Evolutionary conservation across 1,140 invertebrate species (phyloP), one percentile per base, ranked within the genome.

Genomic region (Pogonomyrmex barbatus): DNA sequence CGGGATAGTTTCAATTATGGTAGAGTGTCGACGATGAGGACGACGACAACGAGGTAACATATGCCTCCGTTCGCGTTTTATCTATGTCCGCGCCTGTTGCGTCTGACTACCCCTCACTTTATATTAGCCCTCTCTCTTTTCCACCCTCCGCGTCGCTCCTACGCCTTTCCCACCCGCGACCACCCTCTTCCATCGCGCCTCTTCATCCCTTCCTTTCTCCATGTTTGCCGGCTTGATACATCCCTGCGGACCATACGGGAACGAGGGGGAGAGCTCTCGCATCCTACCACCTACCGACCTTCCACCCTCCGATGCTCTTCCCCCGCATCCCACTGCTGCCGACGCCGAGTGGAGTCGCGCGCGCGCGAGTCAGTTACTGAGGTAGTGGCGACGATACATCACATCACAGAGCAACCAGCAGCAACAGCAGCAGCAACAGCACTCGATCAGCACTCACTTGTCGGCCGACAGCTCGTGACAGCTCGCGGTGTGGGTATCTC

Each of bases 361-460:
- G 68, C 82, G 71, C 79, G 42, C 71, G 73, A 33, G 58, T 67
- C 68, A 86, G 87, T 87, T 78, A 52, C 85, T 75, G 73, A 75
- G 78, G 81, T 89, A 89, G 88, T 83, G 52, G 82, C 73, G 45
- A 77, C 63, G n/a, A 24, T 63, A 67, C 62, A 79, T 33, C 36
- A 67, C 62, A 79, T 33, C 36, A 50, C 42, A 75, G 36, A 14
- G 12, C 75, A 77, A 39, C 75, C 68, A 70, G 63, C 17, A 71
- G 6, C 58, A 63, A 3, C 12, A 78, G 70, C 70, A 67, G 24
- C 39, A 77, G 56, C 75, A 30, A 39, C 68, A 82, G 52, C 24
- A 71, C 36, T 12, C 33, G 67, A 52, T 81, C 65, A 84, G 78
- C 79, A 90, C 54, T 78, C 88, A 84, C 89, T 90, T 90, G 78